Evolutionary conservation across 2,113 vertebrate species (phyloP).

Genomic region (Anarrhichthys ocellatus): DNA sequence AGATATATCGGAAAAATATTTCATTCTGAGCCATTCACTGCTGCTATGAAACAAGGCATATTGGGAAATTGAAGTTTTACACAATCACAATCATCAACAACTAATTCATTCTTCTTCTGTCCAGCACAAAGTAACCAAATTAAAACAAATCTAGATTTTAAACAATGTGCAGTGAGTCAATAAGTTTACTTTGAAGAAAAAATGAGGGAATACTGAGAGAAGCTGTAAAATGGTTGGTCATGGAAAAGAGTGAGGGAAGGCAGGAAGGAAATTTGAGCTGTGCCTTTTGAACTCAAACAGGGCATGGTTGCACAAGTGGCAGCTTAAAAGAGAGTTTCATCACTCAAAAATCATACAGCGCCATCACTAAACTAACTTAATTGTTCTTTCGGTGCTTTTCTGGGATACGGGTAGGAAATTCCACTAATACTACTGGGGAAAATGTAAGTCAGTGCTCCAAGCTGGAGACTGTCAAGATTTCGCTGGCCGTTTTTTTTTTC

Average conservation of each 20-base stretch:
- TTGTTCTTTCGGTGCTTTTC: slow-evolving; percentile 1
- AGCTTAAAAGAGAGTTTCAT: background rate
- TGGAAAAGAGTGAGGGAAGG: slow-evolving; percentile 2
- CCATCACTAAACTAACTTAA: background rate
- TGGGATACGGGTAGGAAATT: slow-evolving; percentile 23
- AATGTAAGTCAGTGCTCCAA: background rate
- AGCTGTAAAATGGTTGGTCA: background rate
- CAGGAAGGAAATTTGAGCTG: background rate
- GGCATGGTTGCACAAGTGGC: background rate
- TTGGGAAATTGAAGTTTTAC: slow-evolving; percentile 5
- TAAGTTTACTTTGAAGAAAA: slow-evolving; percentile 10
- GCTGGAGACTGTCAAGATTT: background rate
- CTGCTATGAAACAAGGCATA: background rate
- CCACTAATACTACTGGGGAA: slow-evolving; percentile 6
- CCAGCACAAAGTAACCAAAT: background rate
- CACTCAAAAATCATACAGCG: background rate
- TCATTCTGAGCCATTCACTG: slow-evolving; percentile 9
- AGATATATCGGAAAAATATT: background rate
- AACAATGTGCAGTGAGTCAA: background rate
- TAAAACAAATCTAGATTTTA: background rate
- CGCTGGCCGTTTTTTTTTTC: background rate
- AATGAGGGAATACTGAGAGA: background rate
- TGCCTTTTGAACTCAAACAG: background rate
- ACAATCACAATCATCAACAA: background rate
- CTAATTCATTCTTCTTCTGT: background rate